These are phyloP conservation scores for Mechanitis mazaeus DNA, from an alignment of 2,888 invertebrate genomes.

Conservation along the genomic window DNA sequence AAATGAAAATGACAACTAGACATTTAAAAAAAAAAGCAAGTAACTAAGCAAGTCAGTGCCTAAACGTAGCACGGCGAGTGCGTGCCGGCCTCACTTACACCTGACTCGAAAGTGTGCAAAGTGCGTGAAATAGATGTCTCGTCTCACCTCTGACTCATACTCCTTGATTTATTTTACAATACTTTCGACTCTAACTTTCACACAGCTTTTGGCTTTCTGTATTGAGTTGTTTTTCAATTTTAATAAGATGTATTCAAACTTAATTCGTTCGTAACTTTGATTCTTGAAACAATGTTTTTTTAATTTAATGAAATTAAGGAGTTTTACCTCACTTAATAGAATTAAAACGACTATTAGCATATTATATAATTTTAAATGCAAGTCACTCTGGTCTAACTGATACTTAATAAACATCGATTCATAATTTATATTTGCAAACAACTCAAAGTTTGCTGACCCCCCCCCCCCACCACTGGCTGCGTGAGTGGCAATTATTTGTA, in stretches of 20 bases:
- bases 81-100: conserved; percentile 51
- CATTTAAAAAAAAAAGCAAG: background rate
- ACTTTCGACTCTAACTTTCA: conserved; percentile 1
- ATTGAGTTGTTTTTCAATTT: background rate
- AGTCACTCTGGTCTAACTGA: too few species aligned
- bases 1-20: too few species aligned
- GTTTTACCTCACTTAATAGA: too few species aligned
- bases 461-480: too few species aligned
- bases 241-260: background rate
- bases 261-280: background rate
- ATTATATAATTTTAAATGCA: too few species aligned
- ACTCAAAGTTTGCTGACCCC: too few species aligned
- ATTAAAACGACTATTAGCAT: too few species aligned
- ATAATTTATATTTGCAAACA: too few species aligned
- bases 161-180: conserved; percentile 3
- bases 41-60: background rate
- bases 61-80: conserved; percentile 35
- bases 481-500: too few species aligned
- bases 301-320: too few species aligned
- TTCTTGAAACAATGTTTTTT: background rate
- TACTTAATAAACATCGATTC: too few species aligned
- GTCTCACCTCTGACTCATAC: conserved; percentile 35
- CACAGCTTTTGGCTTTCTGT: background rate
- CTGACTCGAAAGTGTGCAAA: conserved; percentile 41
- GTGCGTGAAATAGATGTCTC: conserved; percentile 53